Base-by-base conservation (phyloP, 37 sponge, comb jelly and placozoan species). In the Haliclona indistincta region DNA sequence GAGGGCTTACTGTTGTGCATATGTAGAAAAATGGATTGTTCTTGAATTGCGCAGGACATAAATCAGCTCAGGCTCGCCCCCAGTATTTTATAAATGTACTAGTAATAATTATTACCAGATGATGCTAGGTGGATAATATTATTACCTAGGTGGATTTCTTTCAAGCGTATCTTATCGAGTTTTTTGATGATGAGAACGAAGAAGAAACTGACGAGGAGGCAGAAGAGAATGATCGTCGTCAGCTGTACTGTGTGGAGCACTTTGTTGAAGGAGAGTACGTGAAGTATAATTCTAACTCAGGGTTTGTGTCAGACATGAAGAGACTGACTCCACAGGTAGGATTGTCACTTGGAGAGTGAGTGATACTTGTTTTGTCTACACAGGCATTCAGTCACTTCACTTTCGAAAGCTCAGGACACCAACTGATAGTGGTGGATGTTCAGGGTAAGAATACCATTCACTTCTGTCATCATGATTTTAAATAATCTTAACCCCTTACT, bases 381-480 rank as follows among this genome's bases (percentile, higher is more conserved):
- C 67, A 91, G 65, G 87, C 96, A 44, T 95, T 95, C 77, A 91
- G 92, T 34, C 96, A 95, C 78, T 95, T 95, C 71, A 95, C 96
- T 17, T 95, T 95, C 73, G 96, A 95, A 49, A 60, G 53, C 28
- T 95, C 96, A 2, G 76, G 73, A 25, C 91, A 95, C 60, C 75
- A 77, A 30, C 78, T 87, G 32, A 95, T 95, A 54, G 91, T 95
- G 34, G 96, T 95, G 38, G 96, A 95, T 65, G 83, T 95, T n/a
- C 96, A 95, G 75, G 96, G 96, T 93, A 30, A n/a, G n/a, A n/a
- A n/a, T n/a, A n/a, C n/a, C n/a, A n/a, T n/a, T n/a, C n/a, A n/a
- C n/a, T n/a, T n/a, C n/a, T n/a, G n/a, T n/a, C n/a, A n/a, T n/a
- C n/a, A n/a, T n/a, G n/a, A n/a, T n/a, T n/a, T n/a, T n/a, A n/a